phyloP scores from a whole-genome alignment of 2,888 invertebrate genomes.

The Rhimphoctona megacephalus region DNA sequence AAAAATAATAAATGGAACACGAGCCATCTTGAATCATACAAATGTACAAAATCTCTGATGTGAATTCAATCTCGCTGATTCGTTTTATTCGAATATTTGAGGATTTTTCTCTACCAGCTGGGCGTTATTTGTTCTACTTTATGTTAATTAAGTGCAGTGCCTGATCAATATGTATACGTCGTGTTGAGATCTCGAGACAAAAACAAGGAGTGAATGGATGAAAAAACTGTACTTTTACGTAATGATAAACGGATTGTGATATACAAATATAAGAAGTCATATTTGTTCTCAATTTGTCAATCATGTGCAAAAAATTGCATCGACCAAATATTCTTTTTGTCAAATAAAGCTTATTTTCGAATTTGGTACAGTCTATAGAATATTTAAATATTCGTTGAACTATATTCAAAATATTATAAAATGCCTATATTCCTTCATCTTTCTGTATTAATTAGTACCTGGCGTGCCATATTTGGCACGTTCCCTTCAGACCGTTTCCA shows the following conservation, averaged over 20 bases:
- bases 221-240: neutral
- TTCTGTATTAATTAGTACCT: too few relatives aligned
- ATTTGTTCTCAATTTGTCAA: too few relatives aligned
- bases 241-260: neutral
- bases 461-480: too few relatives aligned
- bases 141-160: neutral
- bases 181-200: neutral
- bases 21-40: conserved; percentile 8
- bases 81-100: conserved; percentile 30
- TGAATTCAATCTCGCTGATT: neutral
- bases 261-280: neutral
- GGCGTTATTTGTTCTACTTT: neutral
- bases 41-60: neutral
- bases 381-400: too few relatives aligned
- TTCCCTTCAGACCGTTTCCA: too few relatives aligned
- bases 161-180: neutral
- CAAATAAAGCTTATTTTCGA: too few relatives aligned
- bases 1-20: neutral
- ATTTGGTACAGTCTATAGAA: too few relatives aligned
- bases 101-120: neutral
- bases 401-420: too few relatives aligned
- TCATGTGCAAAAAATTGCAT: too few relatives aligned
- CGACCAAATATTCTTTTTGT: too few relatives aligned
- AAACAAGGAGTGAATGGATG: too few relatives aligned
- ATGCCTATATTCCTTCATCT: too few relatives aligned